Conservation (phyloP, 2,113 vertebrate genomes). For the Hippolais icterina region DNA sequence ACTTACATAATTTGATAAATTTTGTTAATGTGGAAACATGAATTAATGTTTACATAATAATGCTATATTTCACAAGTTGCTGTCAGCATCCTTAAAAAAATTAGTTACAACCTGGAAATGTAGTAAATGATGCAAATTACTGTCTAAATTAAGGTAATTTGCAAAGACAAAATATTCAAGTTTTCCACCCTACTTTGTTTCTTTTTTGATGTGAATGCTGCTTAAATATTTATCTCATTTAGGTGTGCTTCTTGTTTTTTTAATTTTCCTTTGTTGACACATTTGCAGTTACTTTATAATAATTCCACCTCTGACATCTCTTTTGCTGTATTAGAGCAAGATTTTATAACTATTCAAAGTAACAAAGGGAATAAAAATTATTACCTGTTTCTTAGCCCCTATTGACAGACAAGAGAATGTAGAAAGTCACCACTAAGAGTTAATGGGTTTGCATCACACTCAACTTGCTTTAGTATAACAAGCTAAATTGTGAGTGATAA, state of each 20-base stretch:
- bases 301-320: background rate
- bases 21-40: slow-evolving; percentile 20
- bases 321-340: background rate
- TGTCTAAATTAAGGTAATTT: slow-evolving; percentile 31
- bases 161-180: background rate
- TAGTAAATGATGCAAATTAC: slow-evolving; percentile 7
- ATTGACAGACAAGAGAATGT: background rate
- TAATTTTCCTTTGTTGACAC: background rate
- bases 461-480: background rate
- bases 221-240: background rate
- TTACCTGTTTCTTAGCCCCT: background rate
- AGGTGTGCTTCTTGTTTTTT: background rate
- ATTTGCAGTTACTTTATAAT: background rate
- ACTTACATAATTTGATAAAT: slow-evolving; percentile 12
- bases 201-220: background rate
- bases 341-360: background rate
- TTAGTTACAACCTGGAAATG: background rate
- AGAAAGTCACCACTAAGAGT: background rate
- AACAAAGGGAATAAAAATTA: background rate
- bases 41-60: slow-evolving; percentile 11
- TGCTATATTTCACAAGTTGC: background rate
- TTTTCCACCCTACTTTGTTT: background rate
- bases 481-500: background rate
- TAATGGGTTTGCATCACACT: background rate
- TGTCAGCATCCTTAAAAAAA: background rate